These are phyloP conservation scores for Tychaedon coryphoeus DNA, from an alignment of 2,113 vertebrate species.

Conservation along the genomic window DNA sequence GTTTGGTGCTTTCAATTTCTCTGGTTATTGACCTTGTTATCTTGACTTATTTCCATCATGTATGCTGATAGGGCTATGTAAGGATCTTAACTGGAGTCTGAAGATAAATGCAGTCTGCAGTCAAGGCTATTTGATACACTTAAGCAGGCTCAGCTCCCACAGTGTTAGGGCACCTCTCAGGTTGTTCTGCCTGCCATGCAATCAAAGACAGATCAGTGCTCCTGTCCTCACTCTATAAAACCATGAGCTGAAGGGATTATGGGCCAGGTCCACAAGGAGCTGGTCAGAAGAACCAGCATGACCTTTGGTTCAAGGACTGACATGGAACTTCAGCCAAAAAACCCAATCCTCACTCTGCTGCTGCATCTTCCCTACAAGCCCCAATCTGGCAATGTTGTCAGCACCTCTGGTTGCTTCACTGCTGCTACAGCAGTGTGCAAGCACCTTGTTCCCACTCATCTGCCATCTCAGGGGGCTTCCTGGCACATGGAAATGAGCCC, in stretches of 20 bases:
- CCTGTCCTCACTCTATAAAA: neutral
- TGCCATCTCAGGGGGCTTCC: neutral
- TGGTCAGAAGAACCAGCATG: neutral
- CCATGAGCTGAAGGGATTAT: neutral
- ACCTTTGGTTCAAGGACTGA: neutral
- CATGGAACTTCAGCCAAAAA: neutral
- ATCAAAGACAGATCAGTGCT: neutral
- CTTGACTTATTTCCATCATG: neutral
- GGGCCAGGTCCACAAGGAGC: neutral
- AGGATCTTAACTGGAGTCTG: neutral
- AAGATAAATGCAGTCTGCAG: neutral
- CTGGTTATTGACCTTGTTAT: neutral
- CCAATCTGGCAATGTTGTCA: neutral
- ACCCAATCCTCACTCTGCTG: accelerated
- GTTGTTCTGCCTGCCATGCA: neutral
- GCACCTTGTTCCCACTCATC: neutral
- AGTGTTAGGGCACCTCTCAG: neutral
- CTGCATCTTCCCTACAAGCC: neutral
- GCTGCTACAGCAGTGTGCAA: neutral
- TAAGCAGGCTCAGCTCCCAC: neutral
- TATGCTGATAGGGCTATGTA: neutral
- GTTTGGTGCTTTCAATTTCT: neutral
- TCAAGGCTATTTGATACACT: neutral
- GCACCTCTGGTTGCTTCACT: neutral
- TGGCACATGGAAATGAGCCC: neutral